Evolutionary conservation across 2,888 invertebrate species (phyloP).

Genomic region (Helleia helle): DNA sequence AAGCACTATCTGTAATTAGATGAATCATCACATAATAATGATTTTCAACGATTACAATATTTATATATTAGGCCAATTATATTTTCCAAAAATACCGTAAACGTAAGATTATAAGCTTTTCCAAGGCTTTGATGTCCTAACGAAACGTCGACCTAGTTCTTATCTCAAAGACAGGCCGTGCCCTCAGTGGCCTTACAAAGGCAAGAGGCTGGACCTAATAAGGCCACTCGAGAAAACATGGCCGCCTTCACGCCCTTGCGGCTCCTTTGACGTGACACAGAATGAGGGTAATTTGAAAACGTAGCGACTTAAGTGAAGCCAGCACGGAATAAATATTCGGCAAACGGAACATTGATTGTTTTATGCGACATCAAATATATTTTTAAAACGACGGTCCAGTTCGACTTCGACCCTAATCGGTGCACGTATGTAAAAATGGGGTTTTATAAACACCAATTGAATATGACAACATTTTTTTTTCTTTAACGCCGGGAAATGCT

Average conservation of each 20-base stretch:
- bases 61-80: too few relatives aligned
- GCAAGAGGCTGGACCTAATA: slow-evolving; percentile 60
- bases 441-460: too few relatives aligned
- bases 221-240: slow-evolving; percentile 47
- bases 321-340: slow-evolving; percentile 1
- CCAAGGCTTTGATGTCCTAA: slow-evolving; percentile 48
- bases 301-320: slow-evolving; percentile 6
- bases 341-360: background rate
- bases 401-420: too few relatives aligned
- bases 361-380: too few relatives aligned
- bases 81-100: too few relatives aligned
- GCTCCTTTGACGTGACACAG: slow-evolving; percentile 45
- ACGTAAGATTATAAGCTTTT: background rate
- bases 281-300: slow-evolving; percentile 62
- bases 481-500: too few relatives aligned
- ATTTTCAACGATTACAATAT: too few relatives aligned
- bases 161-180: slow-evolving; percentile 70
- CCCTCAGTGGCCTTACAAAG: slow-evolving; percentile 48
- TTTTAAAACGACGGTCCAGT: too few relatives aligned
- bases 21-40: too few relatives aligned
- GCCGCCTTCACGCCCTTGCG: slow-evolving; percentile 38
- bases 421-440: too few relatives aligned
- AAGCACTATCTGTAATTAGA: too few relatives aligned
- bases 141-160: slow-evolving; percentile 54
- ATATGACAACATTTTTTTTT: too few relatives aligned